These are phyloP conservation scores for Sebastes taczanowskii DNA, from an alignment of 2,797 vertebrate species.

Conservation along the genomic window DNA sequence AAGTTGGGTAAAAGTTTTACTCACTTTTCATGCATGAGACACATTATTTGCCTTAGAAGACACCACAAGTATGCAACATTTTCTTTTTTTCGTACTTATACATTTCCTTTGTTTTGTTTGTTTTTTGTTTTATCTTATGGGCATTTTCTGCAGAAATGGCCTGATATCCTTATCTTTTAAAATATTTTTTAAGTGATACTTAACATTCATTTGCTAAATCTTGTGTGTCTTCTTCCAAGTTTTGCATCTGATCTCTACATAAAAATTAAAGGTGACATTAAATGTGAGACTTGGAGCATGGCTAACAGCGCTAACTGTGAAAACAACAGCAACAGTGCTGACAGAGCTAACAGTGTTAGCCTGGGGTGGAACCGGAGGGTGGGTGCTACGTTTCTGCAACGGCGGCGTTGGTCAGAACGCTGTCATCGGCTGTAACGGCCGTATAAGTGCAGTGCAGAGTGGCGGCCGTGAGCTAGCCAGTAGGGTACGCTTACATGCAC, in stretches of 20 bases:
- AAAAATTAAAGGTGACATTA: too few species aligned
- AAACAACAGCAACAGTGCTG: accelerated
- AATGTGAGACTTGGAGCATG: accelerated
- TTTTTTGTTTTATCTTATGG: background rate
- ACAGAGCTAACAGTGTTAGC: too few species aligned
- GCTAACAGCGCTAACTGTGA: too few species aligned
- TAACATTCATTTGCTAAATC: background rate
- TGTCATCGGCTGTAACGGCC: accelerated
- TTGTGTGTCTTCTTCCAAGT: background rate
- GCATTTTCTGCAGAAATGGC: background rate
- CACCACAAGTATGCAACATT: background rate
- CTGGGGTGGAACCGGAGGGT: too few species aligned
- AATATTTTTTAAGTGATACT: background rate
- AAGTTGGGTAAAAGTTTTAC: background rate
- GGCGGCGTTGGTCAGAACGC: accelerated
- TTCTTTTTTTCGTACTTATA: too few species aligned
- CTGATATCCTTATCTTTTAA: background rate
- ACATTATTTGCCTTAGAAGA: background rate
- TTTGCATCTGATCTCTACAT: background rate
- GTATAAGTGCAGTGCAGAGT: too few species aligned
- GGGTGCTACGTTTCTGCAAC: too few species aligned
- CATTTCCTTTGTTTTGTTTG: background rate
- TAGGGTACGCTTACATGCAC: too few species aligned
- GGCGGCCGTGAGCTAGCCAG: too few species aligned
- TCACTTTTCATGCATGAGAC: background rate